Evolutionary conservation across 2,113 vertebrate species (phyloP).

Genomic region (Numenius arquata): DNA sequence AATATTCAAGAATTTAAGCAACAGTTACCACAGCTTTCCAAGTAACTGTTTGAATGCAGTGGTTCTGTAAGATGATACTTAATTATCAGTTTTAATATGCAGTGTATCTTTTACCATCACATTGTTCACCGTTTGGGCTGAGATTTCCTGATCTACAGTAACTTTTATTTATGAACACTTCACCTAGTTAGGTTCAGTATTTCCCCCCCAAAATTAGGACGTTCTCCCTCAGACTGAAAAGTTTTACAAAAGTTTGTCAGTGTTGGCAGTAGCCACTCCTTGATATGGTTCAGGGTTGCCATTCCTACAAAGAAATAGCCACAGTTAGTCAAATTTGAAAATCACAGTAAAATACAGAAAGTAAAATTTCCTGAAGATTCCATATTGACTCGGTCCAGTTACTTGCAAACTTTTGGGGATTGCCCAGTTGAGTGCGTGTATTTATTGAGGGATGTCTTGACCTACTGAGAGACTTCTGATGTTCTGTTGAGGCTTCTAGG

Average conservation of each 20-base stretch:
- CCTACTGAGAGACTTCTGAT: not conserved
- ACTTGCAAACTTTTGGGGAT: not conserved
- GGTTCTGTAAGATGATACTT: not conserved
- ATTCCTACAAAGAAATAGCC: not conserved
- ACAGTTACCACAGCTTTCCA: not conserved
- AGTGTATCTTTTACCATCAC: not conserved
- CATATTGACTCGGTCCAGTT: not conserved
- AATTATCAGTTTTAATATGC: not conserved
- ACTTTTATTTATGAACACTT: not conserved
- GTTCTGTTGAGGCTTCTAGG: not conserved
- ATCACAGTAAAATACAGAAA: not conserved
- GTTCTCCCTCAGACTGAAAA: not conserved
- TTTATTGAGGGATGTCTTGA: not conserved
- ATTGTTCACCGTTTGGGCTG: not conserved
- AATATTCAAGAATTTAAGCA: not conserved
- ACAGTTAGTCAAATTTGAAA: not conserved
- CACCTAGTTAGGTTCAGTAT: not conserved
- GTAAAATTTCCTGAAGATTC: not conserved
- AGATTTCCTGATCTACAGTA: not conserved
- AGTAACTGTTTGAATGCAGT: not conserved
- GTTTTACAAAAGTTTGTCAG: not conserved
- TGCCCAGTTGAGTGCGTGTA: accelerated
- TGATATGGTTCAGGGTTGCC: not conserved
- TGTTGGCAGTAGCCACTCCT: not conserved
- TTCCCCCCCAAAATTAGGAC: not conserved